Evolutionary conservation across 2,888 invertebrate genomes (phyloP).

Genomic region (Synanthedon vespiformis): DNA sequence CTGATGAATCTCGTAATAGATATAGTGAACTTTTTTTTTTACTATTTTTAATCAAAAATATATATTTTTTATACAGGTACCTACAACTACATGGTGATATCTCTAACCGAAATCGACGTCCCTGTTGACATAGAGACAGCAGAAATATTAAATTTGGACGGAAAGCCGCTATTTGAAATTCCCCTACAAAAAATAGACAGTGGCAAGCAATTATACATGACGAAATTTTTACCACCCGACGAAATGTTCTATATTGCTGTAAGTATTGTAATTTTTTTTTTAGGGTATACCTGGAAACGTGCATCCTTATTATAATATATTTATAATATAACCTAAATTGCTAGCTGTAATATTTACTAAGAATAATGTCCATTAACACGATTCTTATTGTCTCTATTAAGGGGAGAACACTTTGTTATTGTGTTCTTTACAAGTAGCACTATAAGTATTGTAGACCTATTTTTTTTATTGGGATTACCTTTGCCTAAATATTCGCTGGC

Average conservation of each 20-base stretch:
- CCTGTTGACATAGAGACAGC: constrained; percentile 33
- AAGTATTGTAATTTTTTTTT: constrained; percentile 29
- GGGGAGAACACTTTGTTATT: too few relatives aligned
- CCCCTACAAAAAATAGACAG: constrained; percentile 27
- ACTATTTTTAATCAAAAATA: too few relatives aligned
- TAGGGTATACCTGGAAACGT: too few relatives aligned
- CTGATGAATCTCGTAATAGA: too few relatives aligned
- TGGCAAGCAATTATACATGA: constrained; percentile 46
- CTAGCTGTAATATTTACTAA: too few relatives aligned
- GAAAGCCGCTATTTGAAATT: constrained; percentile 45
- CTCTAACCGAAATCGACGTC: constrained; percentile 24
- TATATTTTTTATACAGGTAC: constrained; percentile 28
- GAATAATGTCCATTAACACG: too few relatives aligned
- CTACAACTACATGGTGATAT: constrained; percentile 50
- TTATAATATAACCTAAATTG: too few relatives aligned
- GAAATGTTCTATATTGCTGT: constrained; percentile 77
- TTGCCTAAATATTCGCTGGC: neutral
- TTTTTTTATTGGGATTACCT: neutral
- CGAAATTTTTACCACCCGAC: constrained; percentile 74
- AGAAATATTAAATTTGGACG: constrained; percentile 36
- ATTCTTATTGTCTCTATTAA: too few relatives aligned
- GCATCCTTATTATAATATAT: too few relatives aligned
- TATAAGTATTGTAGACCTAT: constrained; percentile 39
- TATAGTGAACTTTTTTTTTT: too few relatives aligned
- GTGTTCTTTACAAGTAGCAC: too few relatives aligned